These are phyloP conservation scores for Zaprionus bogoriensis DNA, from an alignment of 2,888 invertebrate genomes.

Conservation along the genomic window DNA sequence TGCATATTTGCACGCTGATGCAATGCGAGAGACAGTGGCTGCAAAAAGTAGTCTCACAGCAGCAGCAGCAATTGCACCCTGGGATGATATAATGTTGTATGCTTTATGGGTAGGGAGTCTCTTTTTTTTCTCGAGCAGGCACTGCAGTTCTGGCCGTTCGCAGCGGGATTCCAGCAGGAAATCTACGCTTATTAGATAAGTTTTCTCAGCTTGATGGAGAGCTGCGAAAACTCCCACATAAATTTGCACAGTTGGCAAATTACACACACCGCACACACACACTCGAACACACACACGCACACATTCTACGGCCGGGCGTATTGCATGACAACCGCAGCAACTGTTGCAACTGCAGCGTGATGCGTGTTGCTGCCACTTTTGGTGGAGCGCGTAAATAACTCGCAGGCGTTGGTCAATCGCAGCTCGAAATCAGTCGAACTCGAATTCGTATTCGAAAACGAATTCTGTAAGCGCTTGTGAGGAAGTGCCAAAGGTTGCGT, in stretches of 20 bases:
- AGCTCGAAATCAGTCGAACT: constrained; percentile 34
- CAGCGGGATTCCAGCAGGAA: constrained; percentile 5
- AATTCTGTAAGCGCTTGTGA: constrained; percentile 10
- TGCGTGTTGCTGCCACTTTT: constrained; percentile 10
- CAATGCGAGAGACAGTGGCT: constrained; percentile 50
- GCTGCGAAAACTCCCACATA: constrained; percentile 62
- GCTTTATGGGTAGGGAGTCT: background rate
- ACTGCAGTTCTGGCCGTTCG: constrained; percentile 26
- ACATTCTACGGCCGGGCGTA: constrained; percentile 40
- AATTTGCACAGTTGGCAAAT: constrained; percentile 57
- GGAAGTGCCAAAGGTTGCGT: constrained; percentile 69
- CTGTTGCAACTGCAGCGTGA: constrained; percentile 12
- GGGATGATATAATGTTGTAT: constrained; percentile 14
- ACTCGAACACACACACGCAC: background rate
- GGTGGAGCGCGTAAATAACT: constrained; percentile 21
- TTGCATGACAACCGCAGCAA: constrained; percentile 49
- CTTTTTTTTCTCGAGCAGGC: too few species aligned
- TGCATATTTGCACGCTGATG: constrained; percentile 65
- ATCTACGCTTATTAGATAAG: constrained; percentile 58
- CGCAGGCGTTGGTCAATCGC: constrained; percentile 3
- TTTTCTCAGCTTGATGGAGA: constrained; percentile 31
- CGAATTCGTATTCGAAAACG: constrained; percentile 16
- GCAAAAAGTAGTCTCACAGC: constrained; percentile 45
- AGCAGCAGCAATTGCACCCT: too few species aligned
- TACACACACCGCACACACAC: constrained; percentile 29